Base-by-base conservation (phyloP, 2,888 invertebrate species). In the Pediacus dermestoides region DNA sequence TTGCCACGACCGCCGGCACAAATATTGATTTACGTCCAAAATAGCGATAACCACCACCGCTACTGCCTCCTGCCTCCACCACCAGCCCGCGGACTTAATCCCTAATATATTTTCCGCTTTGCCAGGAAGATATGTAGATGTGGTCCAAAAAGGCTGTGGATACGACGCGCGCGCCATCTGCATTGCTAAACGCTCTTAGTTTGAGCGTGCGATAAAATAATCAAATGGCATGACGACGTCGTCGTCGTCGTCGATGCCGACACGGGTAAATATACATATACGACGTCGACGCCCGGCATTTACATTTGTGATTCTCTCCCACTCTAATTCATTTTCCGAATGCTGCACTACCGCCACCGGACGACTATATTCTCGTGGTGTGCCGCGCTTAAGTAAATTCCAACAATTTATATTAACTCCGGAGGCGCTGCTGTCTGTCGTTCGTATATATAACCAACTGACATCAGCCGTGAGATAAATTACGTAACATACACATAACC, bases 21-120 rank as follows among this genome's bases (percentile, higher is more conserved):
- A 51, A 52, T 54, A 52, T 51, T 52, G 51, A 53, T 55, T 53
- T 48, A 50, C 42, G 49, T 48, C 48, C 49, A 23, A 38, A 42
- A n/a, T n/a, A 16, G 40, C 39, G 46, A 42, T 42, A 39, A 37
- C 39, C 37, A 18, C 30, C 39, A 39, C 42, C 39, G n/a, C n/a
- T n/a, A n/a, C n/a, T n/a, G n/a, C n/a, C n/a, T n/a, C n/a, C n/a
- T n/a, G n/a, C n/a, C n/a, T n/a, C n/a, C n/a, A n/a, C n/a, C n/a
- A n/a, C n/a, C 43, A 39, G 40, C 46, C 45, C 32, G 42, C 49
- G 53, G 50, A 50, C 52, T 50, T 46, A 42, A 48, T 52, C 52
- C 51, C 50, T n/a, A 50, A 52, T 55, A 53, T 52, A 56, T 57
- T 52, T 52, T 48, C 44, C n/a, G n/a, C n/a, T n/a, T n/a, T n/a